Evolutionary conservation across 2,888 invertebrate species (phyloP).

Genomic region (Idaea straminata): DNA sequence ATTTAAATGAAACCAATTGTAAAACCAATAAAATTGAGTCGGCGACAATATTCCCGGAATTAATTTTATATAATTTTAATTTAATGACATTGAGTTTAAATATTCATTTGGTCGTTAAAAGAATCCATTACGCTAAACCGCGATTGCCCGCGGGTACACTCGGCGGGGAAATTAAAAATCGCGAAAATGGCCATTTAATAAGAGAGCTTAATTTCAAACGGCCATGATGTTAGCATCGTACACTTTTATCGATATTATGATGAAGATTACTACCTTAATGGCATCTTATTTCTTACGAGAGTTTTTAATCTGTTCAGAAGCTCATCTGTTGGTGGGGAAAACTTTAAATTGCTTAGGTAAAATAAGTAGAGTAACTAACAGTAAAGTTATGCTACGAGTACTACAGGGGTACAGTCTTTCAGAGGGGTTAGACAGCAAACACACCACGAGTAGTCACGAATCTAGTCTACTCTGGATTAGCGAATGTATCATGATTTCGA

Average conservation of each 20-base stretch:
- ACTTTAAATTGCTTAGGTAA: neutral
- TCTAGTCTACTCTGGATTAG: too few species aligned
- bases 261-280: constrained; percentile 15
- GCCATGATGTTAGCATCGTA: constrained; percentile 24
- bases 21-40: constrained; percentile 39
- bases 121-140: constrained; percentile 64
- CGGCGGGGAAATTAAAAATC: constrained; percentile 52
- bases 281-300: constrained; percentile 9
- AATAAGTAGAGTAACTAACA: neutral
- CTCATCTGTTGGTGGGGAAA: neutral
- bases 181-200: constrained; percentile 34
- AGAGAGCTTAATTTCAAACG: constrained; percentile 26
- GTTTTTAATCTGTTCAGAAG: constrained; percentile 7
- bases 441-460: too few species aligned
- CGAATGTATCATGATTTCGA: too few species aligned
- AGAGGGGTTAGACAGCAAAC: too few species aligned
- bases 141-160: constrained; percentile 31
- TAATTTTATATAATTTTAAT: constrained; percentile 66
- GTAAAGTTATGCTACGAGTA: too few species aligned
- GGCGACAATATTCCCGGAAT: constrained; percentile 37
- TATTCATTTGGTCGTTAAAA: constrained; percentile 67
- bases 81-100: constrained; percentile 56
- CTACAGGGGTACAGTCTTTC: too few species aligned
- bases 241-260: constrained; percentile 27
- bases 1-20: constrained; percentile 36